phyloP scores from a whole-genome alignment of 2,113 vertebrate genomes.

The Aptenodytes forsteri region DNA sequence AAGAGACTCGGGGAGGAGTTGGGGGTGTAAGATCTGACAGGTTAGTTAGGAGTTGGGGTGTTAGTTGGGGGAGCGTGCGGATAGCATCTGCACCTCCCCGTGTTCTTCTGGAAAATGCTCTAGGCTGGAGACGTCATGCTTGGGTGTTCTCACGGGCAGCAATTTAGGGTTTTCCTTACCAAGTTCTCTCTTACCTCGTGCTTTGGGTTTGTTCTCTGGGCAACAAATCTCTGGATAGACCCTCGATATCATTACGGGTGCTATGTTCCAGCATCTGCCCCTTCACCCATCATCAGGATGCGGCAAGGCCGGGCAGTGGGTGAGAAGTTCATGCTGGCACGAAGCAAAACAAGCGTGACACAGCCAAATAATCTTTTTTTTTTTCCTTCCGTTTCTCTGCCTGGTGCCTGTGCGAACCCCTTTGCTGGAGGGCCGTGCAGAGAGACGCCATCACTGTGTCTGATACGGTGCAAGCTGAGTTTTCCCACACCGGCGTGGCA shows the following conservation, averaged over 20 bases:
- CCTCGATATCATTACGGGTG: rapidly evolving
- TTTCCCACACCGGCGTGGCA: background rate
- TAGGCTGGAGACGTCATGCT: background rate
- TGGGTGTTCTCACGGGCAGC: rapidly evolving
- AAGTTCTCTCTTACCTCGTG: background rate
- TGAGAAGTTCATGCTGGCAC: background rate
- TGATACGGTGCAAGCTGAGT: background rate
- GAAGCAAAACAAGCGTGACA: background rate
- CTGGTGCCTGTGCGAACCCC: background rate
- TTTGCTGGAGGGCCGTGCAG: background rate
- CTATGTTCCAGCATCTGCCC: background rate
- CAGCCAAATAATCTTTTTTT: background rate
- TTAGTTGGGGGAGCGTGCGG: background rate
- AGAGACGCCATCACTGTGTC: rapidly evolving
- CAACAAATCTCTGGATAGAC: background rate
- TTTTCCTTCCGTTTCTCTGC: background rate
- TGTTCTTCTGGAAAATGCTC: background rate
- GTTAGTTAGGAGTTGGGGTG: background rate
- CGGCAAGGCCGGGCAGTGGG: rapidly evolving
- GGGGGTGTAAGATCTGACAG: background rate
- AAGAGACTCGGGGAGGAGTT: background rate
- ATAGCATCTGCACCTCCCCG: background rate
- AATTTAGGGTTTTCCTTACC: background rate
- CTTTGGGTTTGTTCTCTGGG: background rate
- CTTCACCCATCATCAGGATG: background rate